Evolutionary conservation across 2,888 invertebrate species (phyloP), one percentile per base, ranked within the genome.

Genomic region (Desoria tigrina): DNA sequence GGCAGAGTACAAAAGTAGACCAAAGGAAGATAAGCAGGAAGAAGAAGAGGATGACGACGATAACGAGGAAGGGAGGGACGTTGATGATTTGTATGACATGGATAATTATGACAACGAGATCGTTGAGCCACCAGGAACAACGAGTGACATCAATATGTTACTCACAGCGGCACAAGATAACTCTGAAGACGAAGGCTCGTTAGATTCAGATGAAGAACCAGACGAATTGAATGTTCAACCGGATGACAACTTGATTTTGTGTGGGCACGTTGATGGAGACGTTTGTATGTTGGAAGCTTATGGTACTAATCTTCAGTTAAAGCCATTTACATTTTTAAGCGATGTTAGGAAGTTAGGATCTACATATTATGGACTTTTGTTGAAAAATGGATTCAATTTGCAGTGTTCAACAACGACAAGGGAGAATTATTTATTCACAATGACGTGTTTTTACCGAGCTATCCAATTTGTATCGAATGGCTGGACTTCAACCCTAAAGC

Each of bases 401-500:
- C 81, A 90, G 92, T 97, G 59, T 94, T 91, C 80, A 97, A 98
- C 81, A 90, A 91, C 79, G 86, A 86, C 50, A 92, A 92, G 78
- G 90, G 87, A 45, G 91, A 93, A 0, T 86, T 96, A 69, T 99
- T 95, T 78, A 90, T 93, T 2, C 96, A 97, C 79, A 97, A 98
- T 79, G 96, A 98, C 80, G 86, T 94, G 66, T 82, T 94, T 24
- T 81, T 99, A 66, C 90, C 94, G 0, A 88, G 92, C 74, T 92
- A 92, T 79, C 96, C 97, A 0, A 83, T 98, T 14, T 92, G 93
- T 77, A 85, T 97, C 58, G 96, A 97, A 80, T 94, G 95, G 92
- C 82, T 98, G 64, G 90, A 90, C 80, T 92, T 89, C 79, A 93
- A 95, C 80, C 89, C 92, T 0, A 89, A 71, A 84, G 87, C 42